Evolutionary conservation across 2,113 vertebrate genomes (phyloP).

Genomic region (Tachycineta bicolor): DNA sequence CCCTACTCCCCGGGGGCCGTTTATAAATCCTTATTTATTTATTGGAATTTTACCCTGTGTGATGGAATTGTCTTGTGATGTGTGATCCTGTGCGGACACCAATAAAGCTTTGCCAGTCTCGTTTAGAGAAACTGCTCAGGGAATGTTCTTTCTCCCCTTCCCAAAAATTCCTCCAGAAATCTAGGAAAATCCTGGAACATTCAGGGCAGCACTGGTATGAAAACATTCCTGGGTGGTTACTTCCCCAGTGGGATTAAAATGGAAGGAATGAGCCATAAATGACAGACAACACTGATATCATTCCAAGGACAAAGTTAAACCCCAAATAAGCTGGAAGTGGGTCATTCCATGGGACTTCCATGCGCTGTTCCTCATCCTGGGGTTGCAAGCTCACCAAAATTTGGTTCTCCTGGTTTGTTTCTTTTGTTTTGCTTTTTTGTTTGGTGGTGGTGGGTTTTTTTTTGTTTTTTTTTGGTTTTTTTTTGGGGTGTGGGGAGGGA

Average conservation of each 20-base stretch:
- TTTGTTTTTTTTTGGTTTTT: not conserved
- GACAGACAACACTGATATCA: not conserved
- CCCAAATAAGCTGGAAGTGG: not conserved
- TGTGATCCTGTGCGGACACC: constrained; percentile 34
- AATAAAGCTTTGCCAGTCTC: constrained; percentile 63
- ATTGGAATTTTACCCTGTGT: constrained; percentile 58
- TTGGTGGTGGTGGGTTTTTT: not conserved
- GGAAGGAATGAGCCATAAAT: not conserved
- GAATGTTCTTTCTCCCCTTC: not conserved
- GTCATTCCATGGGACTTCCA: not conserved
- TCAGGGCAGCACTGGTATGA: not conserved
- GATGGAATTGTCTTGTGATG: constrained; percentile 2
- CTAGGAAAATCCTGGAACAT: not conserved
- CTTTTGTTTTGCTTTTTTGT: not conserved
- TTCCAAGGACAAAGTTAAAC: not conserved
- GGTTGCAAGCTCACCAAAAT: too few relatives aligned
- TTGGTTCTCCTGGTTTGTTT: not conserved
- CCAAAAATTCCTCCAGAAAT: not conserved
- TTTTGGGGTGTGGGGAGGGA: too few relatives aligned
- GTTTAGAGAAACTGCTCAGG: not conserved
- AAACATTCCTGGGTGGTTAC: accelerated
- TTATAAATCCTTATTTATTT: constrained; percentile 80
- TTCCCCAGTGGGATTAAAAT: not conserved
- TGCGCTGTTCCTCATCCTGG: not conserved
- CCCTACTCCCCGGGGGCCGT: not conserved